These are phyloP conservation scores for Henricia sp. DNA, from an alignment of 53 echinoderm and acorn worm genomes.

Conservation along the genomic window DNA sequence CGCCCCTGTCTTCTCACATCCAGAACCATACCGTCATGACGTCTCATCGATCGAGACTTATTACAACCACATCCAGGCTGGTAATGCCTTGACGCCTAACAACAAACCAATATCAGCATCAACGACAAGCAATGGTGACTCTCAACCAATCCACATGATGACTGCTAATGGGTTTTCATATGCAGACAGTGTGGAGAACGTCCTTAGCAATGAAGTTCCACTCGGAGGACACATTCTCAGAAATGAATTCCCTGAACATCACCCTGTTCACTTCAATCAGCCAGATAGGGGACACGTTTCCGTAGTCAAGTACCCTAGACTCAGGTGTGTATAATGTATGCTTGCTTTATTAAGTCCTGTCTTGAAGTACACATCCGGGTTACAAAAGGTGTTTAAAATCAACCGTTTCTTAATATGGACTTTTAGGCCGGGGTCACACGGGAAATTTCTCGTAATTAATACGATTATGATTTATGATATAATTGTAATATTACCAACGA, in stretches of 20 bases:
- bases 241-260: not conserved
- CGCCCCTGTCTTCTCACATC: not conserved
- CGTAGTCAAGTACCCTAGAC: slow-evolving; percentile 24
- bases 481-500: too few species aligned
- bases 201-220: not conserved
- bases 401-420: too few species aligned
- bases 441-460: too few species aligned
- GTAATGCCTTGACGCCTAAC: not conserved
- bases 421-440: too few species aligned
- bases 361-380: not conserved
- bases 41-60: not conserved
- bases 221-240: slow-evolving; percentile 19
- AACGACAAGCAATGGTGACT: slow-evolving; percentile 10
- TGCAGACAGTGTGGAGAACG: not conserved
- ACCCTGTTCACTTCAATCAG: slow-evolving; percentile 17
- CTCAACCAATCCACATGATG: slow-evolving; percentile 13
- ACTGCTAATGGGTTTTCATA: slow-evolving; percentile 1
- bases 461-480: too few species aligned
- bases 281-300: not conserved
- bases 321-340: slow-evolving; percentile 13
- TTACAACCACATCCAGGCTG: not conserved
- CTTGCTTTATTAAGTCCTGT: not conserved
- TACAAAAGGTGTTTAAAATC: not conserved
- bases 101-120: not conserved
- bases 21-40: not conserved